Base-by-base conservation (phyloP, 1,140 invertebrate species). In the Telenomus remus region DNA sequence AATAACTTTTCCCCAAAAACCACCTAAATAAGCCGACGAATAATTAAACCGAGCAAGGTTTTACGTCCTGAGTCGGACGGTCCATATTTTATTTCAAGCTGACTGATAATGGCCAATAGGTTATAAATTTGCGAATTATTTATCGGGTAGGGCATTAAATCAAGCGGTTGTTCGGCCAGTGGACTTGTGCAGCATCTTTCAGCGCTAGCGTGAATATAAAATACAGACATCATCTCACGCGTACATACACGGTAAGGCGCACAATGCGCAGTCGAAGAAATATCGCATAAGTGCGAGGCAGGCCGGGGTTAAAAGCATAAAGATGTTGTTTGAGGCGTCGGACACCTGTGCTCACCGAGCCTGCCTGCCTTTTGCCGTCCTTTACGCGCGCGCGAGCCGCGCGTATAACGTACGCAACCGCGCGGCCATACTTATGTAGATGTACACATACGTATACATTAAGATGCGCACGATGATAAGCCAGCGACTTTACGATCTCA, bases 381-480 rank as follows among this genome's bases (percentile, higher is more conserved):
- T 70, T 72, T 72, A 72, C 57, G 53, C 53, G 65, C 54, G 68
- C 65, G 59, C 49, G 64, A 65, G 74, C 55, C 68, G 64, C 68
- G 73, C 60, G 73, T 48, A 70, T 79, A 71, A 76, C 60, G 57
- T 74, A 73, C 60, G 73, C 70, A 80, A 72, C 68, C 46, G 60
- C 60, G 64, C 71, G 79, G 68, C 76, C 72, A 74, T 78, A 81
- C 75, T 81, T 79, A 81, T 78, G 79, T 80, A 79, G 74, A 81
- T 80, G 76, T 73, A 80, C 77, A 77, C 74, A 80, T 81, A 86
- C 80, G 81, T 78, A 81, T 85, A 84, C 85, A 87, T 87, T 86
- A 87, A 87, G 86, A 87, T 87, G 83, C 82, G 82, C 76, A 75
- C 79, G 82, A 79, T 86, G 85, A 87, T 87, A 87, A 86, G 83